Base-by-base conservation (phyloP, 2,797 vertebrate genomes). In the Muscicapa comitata region DNA sequence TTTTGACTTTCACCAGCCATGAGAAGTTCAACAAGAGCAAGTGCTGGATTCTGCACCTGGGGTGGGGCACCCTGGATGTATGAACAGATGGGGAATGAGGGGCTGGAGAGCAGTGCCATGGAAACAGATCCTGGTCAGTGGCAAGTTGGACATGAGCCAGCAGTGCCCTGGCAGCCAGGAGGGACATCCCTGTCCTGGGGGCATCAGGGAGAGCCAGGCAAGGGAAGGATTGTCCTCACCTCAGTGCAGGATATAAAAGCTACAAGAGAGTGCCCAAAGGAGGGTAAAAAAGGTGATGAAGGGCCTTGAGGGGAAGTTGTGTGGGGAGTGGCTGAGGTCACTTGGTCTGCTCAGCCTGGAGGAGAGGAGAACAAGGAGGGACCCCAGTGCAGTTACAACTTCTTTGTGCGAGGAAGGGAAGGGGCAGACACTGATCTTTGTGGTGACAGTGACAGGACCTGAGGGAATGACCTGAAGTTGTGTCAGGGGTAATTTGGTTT, bases 181-280 rank as follows among this genome's bases (percentile, higher is more conserved):
- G 55, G 35, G 55, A 16, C 35, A 35, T 50, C 48, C 48, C 48
- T 50, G 48, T 26, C 14, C 48, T 26, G 48, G 48, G 15, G 15
- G 1, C 25, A 81, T 5, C 62, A 28, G 31, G 48, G 3, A 7
- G 21, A 74, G n/a, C 54, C 0, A 0, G 19, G 8, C 18, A 1
- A 17, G 54, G 47, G 47, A 17, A 24, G 33, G 33, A 54, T 40
- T 54, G 73, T 77, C 48, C 29, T 66, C 45, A 26, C 19, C 21
- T 48, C 4, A 17, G 13, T 31, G 7, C 11, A 17, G 55, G 43
- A 17, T 35, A 7, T 12, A 9, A 43, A 24, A 75, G 10, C 26
- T 31, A n/a, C 37, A 24, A 24, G 11, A 66, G 31, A 28, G 48
- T 11, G 26, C 37, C 17, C 68, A 66, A 11, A 53, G 68, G 14